phyloP scores from a whole-genome alignment of 2,888 invertebrate genomes.

The Lasioglossum pauxillum region DNA sequence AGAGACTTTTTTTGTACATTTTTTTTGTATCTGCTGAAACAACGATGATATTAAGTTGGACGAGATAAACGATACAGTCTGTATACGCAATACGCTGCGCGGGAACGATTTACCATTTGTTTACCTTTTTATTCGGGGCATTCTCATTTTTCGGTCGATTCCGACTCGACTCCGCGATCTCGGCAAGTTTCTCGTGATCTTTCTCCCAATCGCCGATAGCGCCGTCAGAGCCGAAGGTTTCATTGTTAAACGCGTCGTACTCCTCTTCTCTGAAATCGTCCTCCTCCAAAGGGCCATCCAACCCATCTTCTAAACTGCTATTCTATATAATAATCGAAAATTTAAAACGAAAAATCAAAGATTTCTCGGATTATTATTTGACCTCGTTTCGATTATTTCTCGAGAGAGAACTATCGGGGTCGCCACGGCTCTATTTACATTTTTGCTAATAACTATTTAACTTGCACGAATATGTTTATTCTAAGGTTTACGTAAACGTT shows the following conservation, averaged over 20 bases:
- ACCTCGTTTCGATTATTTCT: neutral
- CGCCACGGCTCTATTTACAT: neutral
- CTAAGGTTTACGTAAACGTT: neutral
- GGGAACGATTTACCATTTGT: neutral
- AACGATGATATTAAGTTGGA: neutral
- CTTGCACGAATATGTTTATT: neutral
- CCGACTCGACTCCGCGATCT: constrained; percentile 86
- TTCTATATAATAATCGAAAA: constrained; percentile 36
- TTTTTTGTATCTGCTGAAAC: neutral
- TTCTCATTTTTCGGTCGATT: constrained; percentile 79
- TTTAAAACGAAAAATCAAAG: neutral
- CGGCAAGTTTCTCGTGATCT: constrained; percentile 89
- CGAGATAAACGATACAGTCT: no score
- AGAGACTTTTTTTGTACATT: neutral
- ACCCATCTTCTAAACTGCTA: constrained; percentile 78
- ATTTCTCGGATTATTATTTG: neutral
- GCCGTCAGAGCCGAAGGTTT: constrained; percentile 94
- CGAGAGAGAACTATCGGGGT: no score
- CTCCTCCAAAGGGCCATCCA: constrained; percentile 85
- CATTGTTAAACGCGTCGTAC: constrained; percentile 96
- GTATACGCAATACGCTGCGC: neutral
- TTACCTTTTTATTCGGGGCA: constrained; percentile 64
- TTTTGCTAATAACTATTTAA: neutral
- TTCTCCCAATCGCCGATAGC: constrained; percentile 90
- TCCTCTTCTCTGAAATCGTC: constrained; percentile 90